phyloP scores from a whole-genome alignment of 2,113 vertebrate species.

The Neodon shergylaensis region DNA sequence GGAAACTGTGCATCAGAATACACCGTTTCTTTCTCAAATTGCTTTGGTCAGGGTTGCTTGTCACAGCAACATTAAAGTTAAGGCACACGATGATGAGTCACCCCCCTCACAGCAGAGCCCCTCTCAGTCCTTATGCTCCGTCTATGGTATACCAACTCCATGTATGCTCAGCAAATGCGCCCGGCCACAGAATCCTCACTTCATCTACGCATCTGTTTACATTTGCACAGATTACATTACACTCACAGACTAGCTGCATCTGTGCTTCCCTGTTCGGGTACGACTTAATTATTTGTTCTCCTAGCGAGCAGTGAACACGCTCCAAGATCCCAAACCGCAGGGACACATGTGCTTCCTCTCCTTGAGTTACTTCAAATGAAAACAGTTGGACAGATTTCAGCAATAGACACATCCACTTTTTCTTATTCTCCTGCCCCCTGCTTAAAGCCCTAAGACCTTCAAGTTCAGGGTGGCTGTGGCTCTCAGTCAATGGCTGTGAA shows the following conservation, averaged over 20 bases:
- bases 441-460: not conserved
- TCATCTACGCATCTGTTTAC: not conserved
- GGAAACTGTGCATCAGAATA: not conserved
- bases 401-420: not conserved
- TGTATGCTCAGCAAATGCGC: not conserved
- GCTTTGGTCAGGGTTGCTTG: no score
- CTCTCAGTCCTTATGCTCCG: not conserved
- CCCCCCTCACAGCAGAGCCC: not conserved
- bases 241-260: not conserved
- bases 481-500: not conserved
- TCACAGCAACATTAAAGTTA: not conserved
- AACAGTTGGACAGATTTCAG: not conserved
- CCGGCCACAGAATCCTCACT: not conserved
- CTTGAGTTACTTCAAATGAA: not conserved
- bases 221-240: not conserved
- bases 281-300: conserved; percentile 12
- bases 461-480: not conserved
- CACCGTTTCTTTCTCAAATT: not conserved
- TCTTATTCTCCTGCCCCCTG: not conserved
- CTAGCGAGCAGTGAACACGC: not conserved
- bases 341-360: not conserved
- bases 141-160: not conserved
- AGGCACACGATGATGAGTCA: not conserved
- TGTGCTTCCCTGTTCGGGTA: not conserved
- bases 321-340: not conserved